These are phyloP conservation scores for Enteromius fasciolatus DNA, from an alignment of 2,797 vertebrate genomes.

Conservation along the genomic window DNA sequence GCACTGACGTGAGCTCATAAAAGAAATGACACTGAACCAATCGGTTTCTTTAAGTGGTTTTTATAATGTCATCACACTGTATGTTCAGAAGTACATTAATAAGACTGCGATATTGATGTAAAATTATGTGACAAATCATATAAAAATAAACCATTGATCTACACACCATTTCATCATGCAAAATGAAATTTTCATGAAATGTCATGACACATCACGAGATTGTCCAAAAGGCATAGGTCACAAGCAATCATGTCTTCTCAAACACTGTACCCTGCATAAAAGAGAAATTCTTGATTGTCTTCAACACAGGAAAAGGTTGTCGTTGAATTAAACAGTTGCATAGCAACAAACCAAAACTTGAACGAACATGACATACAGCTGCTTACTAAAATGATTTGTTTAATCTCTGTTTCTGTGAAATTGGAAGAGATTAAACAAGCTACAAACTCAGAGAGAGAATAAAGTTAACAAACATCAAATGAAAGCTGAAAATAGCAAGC, in stretches of 20 bases:
- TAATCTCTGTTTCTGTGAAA: conserved; percentile 45
- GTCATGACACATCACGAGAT: conserved; percentile 22
- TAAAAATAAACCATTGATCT: conserved; percentile 55
- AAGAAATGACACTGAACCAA: background rate
- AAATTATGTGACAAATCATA: conserved; percentile 46
- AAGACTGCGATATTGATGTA: conserved; percentile 46
- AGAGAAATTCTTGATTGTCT: conserved; percentile 81
- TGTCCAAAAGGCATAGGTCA: conserved; percentile 24
- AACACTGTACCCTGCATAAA: conserved; percentile 44
- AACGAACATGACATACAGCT: conserved; percentile 70
- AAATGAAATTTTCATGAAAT: conserved; percentile 35
- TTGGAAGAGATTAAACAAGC: conserved; percentile 26
- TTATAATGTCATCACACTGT: conserved; percentile 41
- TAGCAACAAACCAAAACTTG: conserved; percentile 81
- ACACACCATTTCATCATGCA: conserved; percentile 50
- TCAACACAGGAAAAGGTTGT: conserved; percentile 68
- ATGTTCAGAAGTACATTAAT: conserved; percentile 49
- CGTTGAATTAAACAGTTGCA: conserved; percentile 82
- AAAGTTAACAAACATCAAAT: conserved; percentile 3
- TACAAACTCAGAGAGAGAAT: conserved; percentile 11
- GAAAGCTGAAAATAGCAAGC: conserved; percentile 20
- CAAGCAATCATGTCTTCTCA: conserved; percentile 38
- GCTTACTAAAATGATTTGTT: conserved; percentile 59
- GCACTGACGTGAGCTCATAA: background rate
- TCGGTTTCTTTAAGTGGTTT: conserved; percentile 29